phyloP scores from a whole-genome alignment of 2,888 invertebrate species.

The Agonum fuliginosum region DNA sequence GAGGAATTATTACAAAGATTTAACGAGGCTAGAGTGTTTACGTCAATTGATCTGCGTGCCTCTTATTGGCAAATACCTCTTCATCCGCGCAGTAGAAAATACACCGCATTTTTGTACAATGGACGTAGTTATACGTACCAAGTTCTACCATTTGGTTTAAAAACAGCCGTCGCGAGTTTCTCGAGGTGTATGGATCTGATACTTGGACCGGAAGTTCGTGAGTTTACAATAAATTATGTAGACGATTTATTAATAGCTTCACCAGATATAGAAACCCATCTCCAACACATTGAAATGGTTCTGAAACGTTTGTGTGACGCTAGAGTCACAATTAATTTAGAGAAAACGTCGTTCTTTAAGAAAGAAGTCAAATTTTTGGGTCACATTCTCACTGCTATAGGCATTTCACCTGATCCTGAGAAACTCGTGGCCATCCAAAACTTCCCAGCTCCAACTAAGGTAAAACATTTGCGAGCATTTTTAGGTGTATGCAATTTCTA shows the following conservation, averaged over 20 bases:
- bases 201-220: constrained; percentile 64
- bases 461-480: neutral
- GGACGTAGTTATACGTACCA: constrained; percentile 65
- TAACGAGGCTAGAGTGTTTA: constrained; percentile 32
- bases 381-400: constrained; percentile 56
- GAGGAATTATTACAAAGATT: constrained; percentile 62
- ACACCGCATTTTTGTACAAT: constrained; percentile 63
- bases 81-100: constrained; percentile 60
- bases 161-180: constrained; percentile 64
- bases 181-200: constrained; percentile 62
- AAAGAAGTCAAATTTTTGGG: constrained; percentile 50
- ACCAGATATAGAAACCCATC: constrained; percentile 61
- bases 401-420: constrained; percentile 60
- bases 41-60: constrained; percentile 50
- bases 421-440: constrained; percentile 51
- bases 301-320: constrained; percentile 61
- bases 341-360: constrained; percentile 64
- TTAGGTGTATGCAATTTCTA: neutral
- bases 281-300: constrained; percentile 62
- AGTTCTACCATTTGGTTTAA: constrained; percentile 66
- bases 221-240: constrained; percentile 65
- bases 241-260: constrained; percentile 67
- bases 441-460: neutral
- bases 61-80: constrained; percentile 65
- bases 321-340: constrained; percentile 64